Base-by-base conservation (phyloP, 2,888 invertebrate genomes). In the Eilema depressum region DNA sequence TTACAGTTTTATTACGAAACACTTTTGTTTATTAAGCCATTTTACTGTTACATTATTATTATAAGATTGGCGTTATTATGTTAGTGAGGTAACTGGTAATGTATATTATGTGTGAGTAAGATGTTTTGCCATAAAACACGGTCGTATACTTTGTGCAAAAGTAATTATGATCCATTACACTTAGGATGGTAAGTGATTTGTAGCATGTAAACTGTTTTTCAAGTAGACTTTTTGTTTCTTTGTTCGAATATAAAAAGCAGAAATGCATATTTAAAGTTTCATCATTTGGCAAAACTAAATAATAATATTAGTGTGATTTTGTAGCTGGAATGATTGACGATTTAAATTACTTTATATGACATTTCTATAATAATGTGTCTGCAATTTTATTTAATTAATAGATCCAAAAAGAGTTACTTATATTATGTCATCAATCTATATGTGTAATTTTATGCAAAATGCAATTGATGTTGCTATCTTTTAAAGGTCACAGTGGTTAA, bases 11-110 rank as follows among this genome's bases (percentile, higher is more conserved):
- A 73, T 84, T 82, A 78, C 70, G 78, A 66, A 82, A 85, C 62
- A 71, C 71, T 79, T 80, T 81, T 78, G 79, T 86, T 84, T 83
- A 83, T 83, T 83, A 82, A 84, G 81, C 77, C 61, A 83, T 83
- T 83, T 81, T 73, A 78, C 74, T 72, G 66, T 69, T 62, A 76
- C 64, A 70, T 71, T 75, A 70, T 73, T 76, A 73, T 74, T 74
- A 74, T 74, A 70, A 70, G 72, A 75, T 76, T 78, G 69, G 30
- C 20, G 14, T 65, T 65, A 68, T 73, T 75, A 77, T 30, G 60
- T 8, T 56, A 66, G 66, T 76, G 70, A 66, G 65, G 77, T 81
- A 81, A 81, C 74, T 3, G 56, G 59, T 66, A 33, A 61, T 76
- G 69, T 63, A 26, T 78, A 73, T 75, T 70, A 63, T 26, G 61